Evolutionary conservation across 2,797 vertebrate species (phyloP).

Genomic region (Ateles fusciceps): DNA sequence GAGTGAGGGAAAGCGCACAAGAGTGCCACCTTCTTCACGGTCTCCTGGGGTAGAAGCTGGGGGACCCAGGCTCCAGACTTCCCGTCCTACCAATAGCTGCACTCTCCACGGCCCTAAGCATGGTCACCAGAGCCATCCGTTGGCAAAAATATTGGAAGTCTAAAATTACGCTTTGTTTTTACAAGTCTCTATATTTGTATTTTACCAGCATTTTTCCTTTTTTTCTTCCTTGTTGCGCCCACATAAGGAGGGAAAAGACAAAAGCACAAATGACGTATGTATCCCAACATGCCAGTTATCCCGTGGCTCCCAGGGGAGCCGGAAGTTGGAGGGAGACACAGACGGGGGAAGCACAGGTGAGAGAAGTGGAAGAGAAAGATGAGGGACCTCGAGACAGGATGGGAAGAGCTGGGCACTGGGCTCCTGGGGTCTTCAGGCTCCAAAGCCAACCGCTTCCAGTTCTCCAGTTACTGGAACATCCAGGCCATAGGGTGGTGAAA

Average conservation of each 20-base stretch:
- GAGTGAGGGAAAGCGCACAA: not conserved
- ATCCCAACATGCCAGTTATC: conserved; percentile 39
- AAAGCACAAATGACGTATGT: conserved; percentile 26
- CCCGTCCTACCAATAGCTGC: not conserved
- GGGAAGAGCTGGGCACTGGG: not conserved
- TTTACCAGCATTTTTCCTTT: conserved; percentile 5
- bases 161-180: not conserved
- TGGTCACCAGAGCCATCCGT: not conserved
- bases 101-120: not conserved
- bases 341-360: not conserved
- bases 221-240: conserved; percentile 13
- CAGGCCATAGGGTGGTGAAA: not conserved
- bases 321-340: not conserved
- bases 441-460: not conserved
- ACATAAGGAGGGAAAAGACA: conserved; percentile 49
- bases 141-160: not conserved
- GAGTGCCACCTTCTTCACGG: not conserved
- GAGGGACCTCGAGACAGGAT: rapidly evolving
- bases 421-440: not conserved
- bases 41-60: not conserved
- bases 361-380: not conserved
- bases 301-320: not conserved
- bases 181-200: not conserved
- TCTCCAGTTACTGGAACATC: not conserved
- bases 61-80: not conserved